A percentile compares a stretch with the other conserved stretches of the same genome.
phyloP scores from a whole-genome alignment of 2,113 vertebrate species.

The Tichodroma muraria region DNA sequence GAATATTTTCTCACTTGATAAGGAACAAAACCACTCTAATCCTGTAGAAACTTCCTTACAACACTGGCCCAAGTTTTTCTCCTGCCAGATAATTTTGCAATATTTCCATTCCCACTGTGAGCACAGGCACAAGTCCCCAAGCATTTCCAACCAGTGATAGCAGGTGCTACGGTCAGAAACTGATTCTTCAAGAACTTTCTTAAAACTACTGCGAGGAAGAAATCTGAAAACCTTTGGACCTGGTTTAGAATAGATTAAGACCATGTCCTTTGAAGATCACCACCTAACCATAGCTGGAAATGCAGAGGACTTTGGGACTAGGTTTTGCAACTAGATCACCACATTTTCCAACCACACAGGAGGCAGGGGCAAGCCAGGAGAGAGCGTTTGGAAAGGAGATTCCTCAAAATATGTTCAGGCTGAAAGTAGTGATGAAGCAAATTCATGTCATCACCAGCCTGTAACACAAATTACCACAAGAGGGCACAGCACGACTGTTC shows the following conservation, averaged over 20 bases:
- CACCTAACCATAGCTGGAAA: not conserved
- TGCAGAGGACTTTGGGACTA: not conserved
- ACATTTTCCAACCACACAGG: not conserved
- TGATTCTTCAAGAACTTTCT: not conserved
- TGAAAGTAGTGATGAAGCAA: not conserved
- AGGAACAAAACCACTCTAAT: not conserved
- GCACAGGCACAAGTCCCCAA: not conserved
- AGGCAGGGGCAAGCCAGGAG: not conserved
- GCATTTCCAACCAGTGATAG: not conserved
- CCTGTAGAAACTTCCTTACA: not conserved
- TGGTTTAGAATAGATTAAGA: too few relatives aligned
- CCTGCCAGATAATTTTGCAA: not conserved
- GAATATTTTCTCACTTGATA: not conserved
- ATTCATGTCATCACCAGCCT: fast-evolving
- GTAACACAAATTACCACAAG: not conserved
- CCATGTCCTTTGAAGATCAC: not conserved
- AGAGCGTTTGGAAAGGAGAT: not conserved
- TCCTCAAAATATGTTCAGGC: not conserved
- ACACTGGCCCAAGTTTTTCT: not conserved
- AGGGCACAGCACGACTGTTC: not conserved
- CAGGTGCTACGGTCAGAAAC: not conserved
- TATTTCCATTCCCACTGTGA: not conserved
- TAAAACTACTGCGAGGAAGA: not conserved
- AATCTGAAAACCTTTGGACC: not conserved
- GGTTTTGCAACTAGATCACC: not conserved